Base-by-base conservation (phyloP, 2,797 vertebrate species). In the Schizopygopsis pylzovi region DNA sequence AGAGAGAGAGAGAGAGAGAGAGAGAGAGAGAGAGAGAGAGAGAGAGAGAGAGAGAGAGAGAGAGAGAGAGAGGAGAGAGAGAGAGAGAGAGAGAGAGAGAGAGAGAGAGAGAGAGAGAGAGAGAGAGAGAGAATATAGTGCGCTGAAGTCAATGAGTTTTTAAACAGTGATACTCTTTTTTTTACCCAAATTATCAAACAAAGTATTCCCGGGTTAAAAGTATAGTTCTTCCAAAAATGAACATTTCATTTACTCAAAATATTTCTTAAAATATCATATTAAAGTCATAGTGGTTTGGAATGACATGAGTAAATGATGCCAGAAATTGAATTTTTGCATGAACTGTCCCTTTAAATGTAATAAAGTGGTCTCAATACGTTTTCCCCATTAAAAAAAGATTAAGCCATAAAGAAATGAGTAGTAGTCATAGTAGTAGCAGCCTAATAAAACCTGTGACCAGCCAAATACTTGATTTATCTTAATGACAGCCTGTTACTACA, bases 1-100 rank as follows among this genome's bases (percentile, higher is more conserved):
- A 80, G 47, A 78, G 33, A 33, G 33, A 33, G 28, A 28, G 28
- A 28, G 28, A 28, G 28, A 28, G 52, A 80, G 47, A 78, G 52
- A 80, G 47, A 78, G 52, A 80, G 47, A 78, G 52, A 80, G 47
- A 78, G 52, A 80, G 47, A 78, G 52, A 80, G 47, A 78, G 52
- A 80, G 47, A 78, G 52, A 80, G 47, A 78, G 52, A 80, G 47
- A 78, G 52, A 80, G 47, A 78, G 52, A 80, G 47, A 78, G 52
- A 80, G 47, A 78, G 52, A 80, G 47, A 78, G 52, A 80, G 47
- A 78, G 52, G 47, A 78, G 25, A 28, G 25, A 28, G 52, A 80
- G 47, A 78, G 25, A 28, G 25, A 54, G 82, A 63, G 41, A 78
- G 18, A 63, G 52, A 80, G 47, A 78, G 33, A 33, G 33, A 33